These are phyloP conservation scores for Autographa gamma DNA, from an alignment of 2,888 invertebrate species.

Conservation along the genomic window DNA sequence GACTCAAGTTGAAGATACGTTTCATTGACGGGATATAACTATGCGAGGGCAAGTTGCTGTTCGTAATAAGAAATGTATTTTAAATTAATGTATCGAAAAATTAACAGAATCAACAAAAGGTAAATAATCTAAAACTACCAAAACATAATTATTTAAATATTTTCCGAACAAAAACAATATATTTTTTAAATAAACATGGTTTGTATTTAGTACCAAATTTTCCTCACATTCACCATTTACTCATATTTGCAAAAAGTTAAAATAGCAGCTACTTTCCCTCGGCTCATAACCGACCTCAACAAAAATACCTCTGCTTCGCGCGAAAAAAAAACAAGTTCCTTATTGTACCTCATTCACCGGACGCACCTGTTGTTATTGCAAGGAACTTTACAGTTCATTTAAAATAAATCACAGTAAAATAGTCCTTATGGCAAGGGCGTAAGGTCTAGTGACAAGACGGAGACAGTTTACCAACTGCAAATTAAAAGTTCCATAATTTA, in stretches of 20 bases:
- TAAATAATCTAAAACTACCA: neutral
- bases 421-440: neutral
- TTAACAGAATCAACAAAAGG: no score
- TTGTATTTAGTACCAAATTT: neutral
- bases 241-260: slow-evolving; percentile 7
- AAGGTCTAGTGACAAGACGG: neutral
- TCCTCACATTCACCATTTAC: neutral
- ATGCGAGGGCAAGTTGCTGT: no score
- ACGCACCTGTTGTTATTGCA: slow-evolving; percentile 55
- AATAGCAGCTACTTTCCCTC: slow-evolving; percentile 28
- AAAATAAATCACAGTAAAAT: neutral
- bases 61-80: no score
- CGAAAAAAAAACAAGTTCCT: slow-evolving; percentile 49
- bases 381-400: slow-evolving; percentile 8
- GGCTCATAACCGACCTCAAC: slow-evolving; percentile 17
- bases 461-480: slow-evolving; percentile 15
- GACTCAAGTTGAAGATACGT: neutral
- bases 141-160: neutral
- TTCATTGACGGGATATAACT: neutral
- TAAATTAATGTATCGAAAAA: no score
- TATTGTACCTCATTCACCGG: slow-evolving; percentile 42
- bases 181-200: neutral
- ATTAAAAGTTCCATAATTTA: slow-evolving; percentile 22
- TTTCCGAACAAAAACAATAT: neutral
- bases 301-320: slow-evolving; percentile 44